Base-by-base conservation (phyloP, 2,888 invertebrate genomes). In the Agriopis marginaria region DNA sequence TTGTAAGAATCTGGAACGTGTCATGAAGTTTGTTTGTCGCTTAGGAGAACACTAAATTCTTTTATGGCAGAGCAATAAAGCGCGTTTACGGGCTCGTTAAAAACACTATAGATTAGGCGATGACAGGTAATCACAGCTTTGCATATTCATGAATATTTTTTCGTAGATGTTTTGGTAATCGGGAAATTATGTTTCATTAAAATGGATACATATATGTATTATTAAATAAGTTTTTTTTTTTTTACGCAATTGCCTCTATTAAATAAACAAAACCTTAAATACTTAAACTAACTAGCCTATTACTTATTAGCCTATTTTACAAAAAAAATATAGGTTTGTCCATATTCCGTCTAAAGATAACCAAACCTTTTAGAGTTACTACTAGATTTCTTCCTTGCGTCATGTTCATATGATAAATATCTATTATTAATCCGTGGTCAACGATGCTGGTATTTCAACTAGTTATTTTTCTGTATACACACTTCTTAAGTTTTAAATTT, bases 81-180 rank as follows among this genome's bases (percentile, higher is more conserved):
- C 73, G 76, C 79, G 84, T 87, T 86, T 84, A 86, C 79, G 80
- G 68, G 74, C 78, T 83, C 85, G 83, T 87, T 86, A 86, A 82
- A 82, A 78, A 79, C 80, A 81, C 78, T 82, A 82, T 81, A 78
- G 79, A 75, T 77, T 79, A 82, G 77, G 77, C 78, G 77, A 78
- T 80, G 78, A 75, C 75, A 79, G 82, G 83, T 81, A 80, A 81
- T 81, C 81, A 79, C 74, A 65, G 63, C 79, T 79, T 81, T 80
- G 72, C 78, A 81, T 81, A 76, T 80, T 80, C 75, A 73, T 73
- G 51, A 63, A 66, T 61, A 66, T 58, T 73, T 55, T 53, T 66
- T 61, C 54, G 39, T 50, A 50, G 23, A 32, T 32, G 5, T 32
- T 54, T 54, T 32, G 17, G 54, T 60, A 32, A 32, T 53, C 23